phyloP scores from a whole-genome alignment of 2,888 invertebrate genomes.

The Aplocera efformata region DNA sequence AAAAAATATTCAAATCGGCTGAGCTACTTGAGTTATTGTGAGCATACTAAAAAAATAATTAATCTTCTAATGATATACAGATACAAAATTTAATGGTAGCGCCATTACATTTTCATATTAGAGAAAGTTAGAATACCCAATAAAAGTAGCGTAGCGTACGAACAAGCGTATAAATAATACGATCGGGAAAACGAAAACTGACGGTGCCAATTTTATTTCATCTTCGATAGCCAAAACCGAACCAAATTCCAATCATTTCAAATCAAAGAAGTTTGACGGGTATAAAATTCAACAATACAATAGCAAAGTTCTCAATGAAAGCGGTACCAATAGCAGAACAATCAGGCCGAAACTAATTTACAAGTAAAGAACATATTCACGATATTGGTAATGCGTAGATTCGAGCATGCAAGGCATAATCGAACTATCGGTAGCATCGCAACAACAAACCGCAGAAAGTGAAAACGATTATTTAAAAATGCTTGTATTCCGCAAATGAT shows the following conservation, averaged over 20 bases:
- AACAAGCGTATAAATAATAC: conserved; percentile 37
- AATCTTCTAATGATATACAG: no score
- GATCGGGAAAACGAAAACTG: conserved; percentile 39
- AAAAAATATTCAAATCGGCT: no score
- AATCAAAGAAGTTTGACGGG: conserved; percentile 1
- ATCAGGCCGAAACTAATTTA: conserved; percentile 45
- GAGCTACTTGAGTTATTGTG: no score
- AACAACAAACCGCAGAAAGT: conserved; percentile 51
- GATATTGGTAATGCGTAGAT: conserved; percentile 15
- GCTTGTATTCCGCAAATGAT: conserved; percentile 22
- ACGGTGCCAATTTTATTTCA: background rate
- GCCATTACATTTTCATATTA: conserved; percentile 1
- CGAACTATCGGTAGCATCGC: conserved; percentile 12
- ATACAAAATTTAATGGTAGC: no score
- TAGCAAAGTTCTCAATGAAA: conserved; percentile 29
- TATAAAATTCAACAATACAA: no score
- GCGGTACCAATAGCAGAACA: conserved; percentile 38
- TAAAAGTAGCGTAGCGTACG: conserved; percentile 2
- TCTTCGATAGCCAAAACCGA: conserved; percentile 5
- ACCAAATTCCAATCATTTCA: conserved; percentile 8
- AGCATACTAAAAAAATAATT: no score
- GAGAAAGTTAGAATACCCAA: conserved; percentile 9
- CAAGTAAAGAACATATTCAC: conserved; percentile 21
- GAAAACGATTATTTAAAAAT: conserved; percentile 46
- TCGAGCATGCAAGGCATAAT: conserved; percentile 19